Conservation (phyloP, 1,140 invertebrate species). For the Cydia fagiglandana region DNA sequence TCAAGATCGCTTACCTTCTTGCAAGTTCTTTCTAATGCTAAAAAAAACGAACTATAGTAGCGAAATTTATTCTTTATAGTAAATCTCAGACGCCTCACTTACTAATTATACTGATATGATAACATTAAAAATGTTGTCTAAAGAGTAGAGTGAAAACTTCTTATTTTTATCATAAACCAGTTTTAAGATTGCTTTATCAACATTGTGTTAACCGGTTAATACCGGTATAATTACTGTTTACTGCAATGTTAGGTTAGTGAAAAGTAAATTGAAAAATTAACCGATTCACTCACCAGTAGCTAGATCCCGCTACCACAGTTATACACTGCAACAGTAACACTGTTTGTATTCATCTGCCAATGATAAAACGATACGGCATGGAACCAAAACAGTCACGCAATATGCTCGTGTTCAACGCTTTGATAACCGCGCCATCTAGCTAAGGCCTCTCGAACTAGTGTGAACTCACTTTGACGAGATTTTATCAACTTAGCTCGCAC, state of each 20-base stretch:
- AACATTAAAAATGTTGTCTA: background rate
- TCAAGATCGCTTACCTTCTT: no score
- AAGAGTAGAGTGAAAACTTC: background rate
- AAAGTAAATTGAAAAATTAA: background rate
- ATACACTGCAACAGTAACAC: conserved; percentile 16
- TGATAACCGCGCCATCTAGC: conserved; percentile 19
- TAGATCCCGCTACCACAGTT: background rate
- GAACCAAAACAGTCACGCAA: conserved; percentile 25
- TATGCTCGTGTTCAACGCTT: background rate
- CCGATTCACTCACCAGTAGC: conserved; percentile 16
- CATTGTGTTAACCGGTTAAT: background rate
- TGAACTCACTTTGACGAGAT: no score
- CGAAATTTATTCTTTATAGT: background rate
- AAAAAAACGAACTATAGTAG: no score
- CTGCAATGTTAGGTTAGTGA: background rate
- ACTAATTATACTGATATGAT: background rate
- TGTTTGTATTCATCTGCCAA: conserved; percentile 24
- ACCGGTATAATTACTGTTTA: background rate
- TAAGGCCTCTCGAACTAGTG: background rate
- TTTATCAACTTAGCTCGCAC: background rate
- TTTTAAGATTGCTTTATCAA: background rate
- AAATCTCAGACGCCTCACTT: background rate
- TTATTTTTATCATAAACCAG: background rate
- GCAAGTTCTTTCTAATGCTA: no score
- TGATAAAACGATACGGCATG: conserved; percentile 16